Evolutionary conservation across 2,888 invertebrate genomes (phyloP), one percentile per base, ranked within the genome.

Genomic region (Strigamia maritima): DNA sequence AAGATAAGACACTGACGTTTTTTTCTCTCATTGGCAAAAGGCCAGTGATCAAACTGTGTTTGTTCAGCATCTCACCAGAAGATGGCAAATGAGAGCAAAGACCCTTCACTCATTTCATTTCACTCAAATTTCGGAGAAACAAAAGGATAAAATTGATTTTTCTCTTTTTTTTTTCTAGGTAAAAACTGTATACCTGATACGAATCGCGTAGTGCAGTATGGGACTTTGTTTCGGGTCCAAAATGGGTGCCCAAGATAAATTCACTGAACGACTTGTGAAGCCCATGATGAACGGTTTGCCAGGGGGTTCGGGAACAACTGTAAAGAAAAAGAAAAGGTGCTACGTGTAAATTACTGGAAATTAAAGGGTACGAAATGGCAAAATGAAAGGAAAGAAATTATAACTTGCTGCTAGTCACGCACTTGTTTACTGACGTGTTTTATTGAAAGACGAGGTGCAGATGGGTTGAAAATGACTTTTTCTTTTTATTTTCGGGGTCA

Each of bases 221-320:
- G 90, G 89, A 84, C 90, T 90, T 88, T 91, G 90, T 85, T 92
- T 90, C 81, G 90, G 89, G 86, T 91, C 90, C 83, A 89, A 89
- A 82, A 91, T 90, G 80, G 91, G 90, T 80, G 92, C 91, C 92
- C 92, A 92, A 79, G 92, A 92, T 83, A 92, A 87, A 86, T 91
- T 91, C 84, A 91, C 91, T 65, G 91, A 90, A 83, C 92, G 89
- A 82, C 92, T 92, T 81, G 92, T 91, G 87, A 92, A 92, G 86
- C 90, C 90, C 87, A 90, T 89, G 85, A 92, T 89, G 84, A 92
- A 88, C 82, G 92, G 92, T 83, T 90, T 88, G 83, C 91, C 91
- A 82, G 92, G 91, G 82, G 91, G 90, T 85, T 90, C 90, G 80
- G 92, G 91, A 84, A 91, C 83, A 80, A 82, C 85, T 85, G 83